Evolutionary conservation across 2,797 vertebrate genomes (phyloP).

Genomic region (Molossus molossus): DNA sequence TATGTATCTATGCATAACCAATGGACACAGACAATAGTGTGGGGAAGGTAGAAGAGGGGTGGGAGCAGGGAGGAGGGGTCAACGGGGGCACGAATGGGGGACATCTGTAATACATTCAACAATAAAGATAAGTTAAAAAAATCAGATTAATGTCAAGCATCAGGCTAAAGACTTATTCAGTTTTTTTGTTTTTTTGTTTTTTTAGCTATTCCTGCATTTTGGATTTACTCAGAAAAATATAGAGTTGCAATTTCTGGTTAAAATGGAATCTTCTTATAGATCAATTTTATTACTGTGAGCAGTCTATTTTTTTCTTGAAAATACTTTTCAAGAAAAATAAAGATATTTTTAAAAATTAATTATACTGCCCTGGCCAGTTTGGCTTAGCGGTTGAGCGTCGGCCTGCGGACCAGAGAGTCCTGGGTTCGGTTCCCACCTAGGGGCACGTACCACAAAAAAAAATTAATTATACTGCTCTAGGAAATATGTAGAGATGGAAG

Average conservation of each 20-base stretch:
- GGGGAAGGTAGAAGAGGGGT: too few relatives aligned
- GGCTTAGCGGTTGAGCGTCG: too few relatives aligned
- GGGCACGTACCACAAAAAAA: background rate
- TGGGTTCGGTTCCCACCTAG: too few relatives aligned
- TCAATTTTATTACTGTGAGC: background rate
- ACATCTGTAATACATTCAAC: too few relatives aligned
- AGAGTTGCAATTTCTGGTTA: background rate
- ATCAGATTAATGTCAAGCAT: background rate
- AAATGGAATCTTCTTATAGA: constrained; percentile 10
- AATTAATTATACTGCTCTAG: constrained; percentile 6
- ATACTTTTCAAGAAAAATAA: constrained; percentile 25
- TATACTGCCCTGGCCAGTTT: background rate
- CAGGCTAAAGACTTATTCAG: background rate
- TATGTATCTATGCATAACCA: too few relatives aligned
- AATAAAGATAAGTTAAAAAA: background rate
- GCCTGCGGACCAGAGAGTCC: too few relatives aligned
- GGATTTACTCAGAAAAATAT: constrained; percentile 24
- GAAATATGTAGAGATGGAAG: background rate
- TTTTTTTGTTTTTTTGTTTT: background rate
- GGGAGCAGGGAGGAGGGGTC: too few relatives aligned
- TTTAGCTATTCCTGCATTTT: background rate
- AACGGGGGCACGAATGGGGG: too few relatives aligned
- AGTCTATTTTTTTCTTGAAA: too few relatives aligned
- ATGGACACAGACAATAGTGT: too few relatives aligned
- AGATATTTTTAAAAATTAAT: constrained; percentile 36